phyloP scores from a whole-genome alignment of 1,140 invertebrate genomes.

The Limonius californicus region DNA sequence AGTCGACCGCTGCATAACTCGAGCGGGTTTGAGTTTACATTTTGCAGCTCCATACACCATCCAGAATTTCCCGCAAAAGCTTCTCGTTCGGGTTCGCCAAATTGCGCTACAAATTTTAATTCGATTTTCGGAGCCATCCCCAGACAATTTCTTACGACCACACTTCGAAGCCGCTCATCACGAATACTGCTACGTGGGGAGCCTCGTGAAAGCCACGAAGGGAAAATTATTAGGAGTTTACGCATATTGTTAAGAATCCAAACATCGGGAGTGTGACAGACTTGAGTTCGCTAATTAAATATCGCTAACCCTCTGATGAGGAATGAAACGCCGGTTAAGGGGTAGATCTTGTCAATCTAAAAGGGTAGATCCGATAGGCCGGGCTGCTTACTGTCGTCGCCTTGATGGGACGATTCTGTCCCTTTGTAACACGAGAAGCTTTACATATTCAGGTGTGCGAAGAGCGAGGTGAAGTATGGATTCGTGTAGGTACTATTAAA shows the following conservation, averaged over 20 bases:
- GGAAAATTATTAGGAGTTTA: not conserved
- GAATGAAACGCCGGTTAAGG: not conserved
- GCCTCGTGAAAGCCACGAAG: no score
- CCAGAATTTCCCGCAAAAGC: not conserved
- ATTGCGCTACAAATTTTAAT: slow-evolving; percentile 1
- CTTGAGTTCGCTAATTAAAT: not conserved
- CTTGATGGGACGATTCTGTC: not conserved
- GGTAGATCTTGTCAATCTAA: not conserved
- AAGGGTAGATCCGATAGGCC: not conserved
- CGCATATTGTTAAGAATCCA: not conserved
- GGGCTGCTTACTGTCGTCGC: no score
- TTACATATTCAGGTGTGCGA: not conserved
- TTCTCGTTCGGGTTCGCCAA: not conserved
- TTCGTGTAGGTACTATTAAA: slow-evolving; percentile 1
- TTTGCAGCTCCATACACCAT: not conserved
- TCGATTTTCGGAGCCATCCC: not conserved
- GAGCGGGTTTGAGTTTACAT: not conserved
- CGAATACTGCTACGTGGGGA: not conserved
- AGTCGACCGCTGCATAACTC: slow-evolving; percentile 1
- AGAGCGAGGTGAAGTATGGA: slow-evolving; percentile 1
- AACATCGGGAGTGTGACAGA: not conserved
- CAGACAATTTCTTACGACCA: not conserved
- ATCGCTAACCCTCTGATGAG: not conserved
- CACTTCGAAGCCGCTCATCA: not conserved
- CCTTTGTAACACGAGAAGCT: not conserved